phyloP scores from a whole-genome alignment of 2,113 vertebrate species.

The Pachypanchax playfairii region DNA sequence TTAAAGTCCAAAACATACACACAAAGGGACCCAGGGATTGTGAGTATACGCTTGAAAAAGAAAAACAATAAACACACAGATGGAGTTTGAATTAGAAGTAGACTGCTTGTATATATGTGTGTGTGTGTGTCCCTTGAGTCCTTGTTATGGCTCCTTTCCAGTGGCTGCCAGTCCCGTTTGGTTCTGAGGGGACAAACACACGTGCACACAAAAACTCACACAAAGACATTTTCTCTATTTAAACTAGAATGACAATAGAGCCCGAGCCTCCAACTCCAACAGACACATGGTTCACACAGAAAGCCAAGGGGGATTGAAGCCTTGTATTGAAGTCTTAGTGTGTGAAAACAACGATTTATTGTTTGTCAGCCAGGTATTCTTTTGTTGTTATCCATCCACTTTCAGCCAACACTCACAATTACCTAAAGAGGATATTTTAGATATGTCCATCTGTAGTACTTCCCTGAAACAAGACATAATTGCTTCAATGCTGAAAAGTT shows the following conservation, averaged over 20 bases:
- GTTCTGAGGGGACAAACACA: conserved; percentile 32
- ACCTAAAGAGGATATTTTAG: conserved; percentile 8
- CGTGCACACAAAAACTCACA: not conserved
- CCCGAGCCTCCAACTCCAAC: conserved; percentile 50
- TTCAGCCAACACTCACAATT: conserved; percentile 1
- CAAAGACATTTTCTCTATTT: conserved; percentile 12
- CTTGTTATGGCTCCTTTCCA: conserved; percentile 60
- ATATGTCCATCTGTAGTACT: conserved; percentile 18
- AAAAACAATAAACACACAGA: conserved; percentile 1
- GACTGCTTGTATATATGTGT: too few relatives aligned
- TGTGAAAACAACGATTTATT: conserved; percentile 39
- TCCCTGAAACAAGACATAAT: conserved; percentile 9
- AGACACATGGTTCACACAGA: conserved; percentile 45
- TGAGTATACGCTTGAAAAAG: not conserved
- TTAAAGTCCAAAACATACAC: conserved; percentile 52
- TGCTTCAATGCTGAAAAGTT: not conserved
- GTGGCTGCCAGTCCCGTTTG: conserved; percentile 49
- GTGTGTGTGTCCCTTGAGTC: conserved; percentile 34
- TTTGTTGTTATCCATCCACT: conserved; percentile 24
- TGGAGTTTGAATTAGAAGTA: conserved; percentile 16
- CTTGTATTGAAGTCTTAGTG: conserved; percentile 40
- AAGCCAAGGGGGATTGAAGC: conserved; percentile 47
- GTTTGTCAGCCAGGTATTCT: conserved; percentile 48
- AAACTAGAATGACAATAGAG: conserved; percentile 55
- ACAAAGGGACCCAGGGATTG: conserved; percentile 21